phyloP scores from a whole-genome alignment of 2,797 vertebrate species.

The Periophthalmus magnuspinnatus region DNA sequence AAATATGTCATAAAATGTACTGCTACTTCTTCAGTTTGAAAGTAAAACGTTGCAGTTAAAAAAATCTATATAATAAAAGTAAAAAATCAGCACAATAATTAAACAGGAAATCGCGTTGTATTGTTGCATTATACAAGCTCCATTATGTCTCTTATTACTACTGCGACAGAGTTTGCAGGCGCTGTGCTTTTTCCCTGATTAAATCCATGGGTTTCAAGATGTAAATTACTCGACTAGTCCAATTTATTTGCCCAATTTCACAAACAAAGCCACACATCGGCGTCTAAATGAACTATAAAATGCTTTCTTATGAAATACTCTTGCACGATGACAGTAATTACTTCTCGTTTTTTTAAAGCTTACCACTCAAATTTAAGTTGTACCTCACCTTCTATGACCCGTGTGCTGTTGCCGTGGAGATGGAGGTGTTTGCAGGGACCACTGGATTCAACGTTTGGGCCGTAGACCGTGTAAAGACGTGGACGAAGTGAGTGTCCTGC shows the following conservation, averaged over 20 bases:
- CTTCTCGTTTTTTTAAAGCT: background rate
- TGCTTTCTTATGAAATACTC: background rate
- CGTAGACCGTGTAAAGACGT: too few relatives aligned
- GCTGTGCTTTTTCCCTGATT: background rate
- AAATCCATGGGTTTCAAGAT: background rate
- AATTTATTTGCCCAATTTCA: background rate
- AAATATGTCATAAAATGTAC: too few relatives aligned
- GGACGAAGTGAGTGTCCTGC: too few relatives aligned
- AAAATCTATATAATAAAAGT: too few relatives aligned
- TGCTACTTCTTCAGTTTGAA: too few relatives aligned
- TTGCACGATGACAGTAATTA: background rate
- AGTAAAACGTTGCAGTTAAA: too few relatives aligned
- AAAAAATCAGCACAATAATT: too few relatives aligned
- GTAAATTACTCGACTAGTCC: background rate
- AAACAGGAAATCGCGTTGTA: too few relatives aligned
- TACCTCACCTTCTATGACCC: background rate
- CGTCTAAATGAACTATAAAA: background rate
- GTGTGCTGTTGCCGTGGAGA: conserved; percentile 33
- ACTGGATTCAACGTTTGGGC: background rate
- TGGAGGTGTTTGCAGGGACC: conserved; percentile 6
- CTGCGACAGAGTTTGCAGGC: background rate
- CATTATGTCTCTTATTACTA: too few relatives aligned
- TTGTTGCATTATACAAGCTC: too few relatives aligned
- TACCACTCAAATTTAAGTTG: background rate
- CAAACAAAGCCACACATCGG: background rate